A percentile compares a stretch with the other conserved stretches of the same genome.
Conservation (phyloP, 2,797 vertebrate genomes). For the Masticophis lateralis region DNA sequence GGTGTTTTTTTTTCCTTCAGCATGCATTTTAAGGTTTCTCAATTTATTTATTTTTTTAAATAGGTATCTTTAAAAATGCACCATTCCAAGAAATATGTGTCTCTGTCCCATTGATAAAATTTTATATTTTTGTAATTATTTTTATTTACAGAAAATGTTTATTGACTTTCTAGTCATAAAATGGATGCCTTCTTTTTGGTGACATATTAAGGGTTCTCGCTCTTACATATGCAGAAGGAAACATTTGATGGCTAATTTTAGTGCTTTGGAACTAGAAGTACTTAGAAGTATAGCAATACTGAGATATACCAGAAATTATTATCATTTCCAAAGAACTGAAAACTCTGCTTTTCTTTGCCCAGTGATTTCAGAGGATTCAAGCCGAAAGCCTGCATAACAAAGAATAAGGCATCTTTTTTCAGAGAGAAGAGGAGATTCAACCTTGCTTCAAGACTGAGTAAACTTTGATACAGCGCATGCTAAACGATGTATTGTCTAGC, state of each 20-base stretch:
- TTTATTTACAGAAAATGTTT: slow-evolving; percentile 37
- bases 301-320: background rate
- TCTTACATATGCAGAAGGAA: background rate
- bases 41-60: slow-evolving; percentile 16
- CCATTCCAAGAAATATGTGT: background rate
- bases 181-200: slow-evolving; percentile 7
- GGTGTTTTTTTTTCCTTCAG: slow-evolving; percentile 33
- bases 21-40: slow-evolving; percentile 9
- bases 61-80: slow-evolving; percentile 18
- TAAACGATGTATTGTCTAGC: background rate
- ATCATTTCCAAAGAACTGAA: background rate
- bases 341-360: background rate
- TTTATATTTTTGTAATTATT: slow-evolving; percentile 10
- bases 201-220: background rate
- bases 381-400: background rate
- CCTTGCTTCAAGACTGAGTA: background rate
- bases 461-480: background rate
- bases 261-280: background rate
- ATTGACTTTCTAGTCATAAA: slow-evolving; percentile 15
- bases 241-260: background rate
- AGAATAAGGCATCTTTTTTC: background rate
- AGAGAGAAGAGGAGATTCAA: background rate
- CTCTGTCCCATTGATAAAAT: background rate
- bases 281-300: background rate
- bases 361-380: background rate